phyloP scores from a whole-genome alignment of 2,113 vertebrate genomes.

The Trichechus manatus region DNA sequence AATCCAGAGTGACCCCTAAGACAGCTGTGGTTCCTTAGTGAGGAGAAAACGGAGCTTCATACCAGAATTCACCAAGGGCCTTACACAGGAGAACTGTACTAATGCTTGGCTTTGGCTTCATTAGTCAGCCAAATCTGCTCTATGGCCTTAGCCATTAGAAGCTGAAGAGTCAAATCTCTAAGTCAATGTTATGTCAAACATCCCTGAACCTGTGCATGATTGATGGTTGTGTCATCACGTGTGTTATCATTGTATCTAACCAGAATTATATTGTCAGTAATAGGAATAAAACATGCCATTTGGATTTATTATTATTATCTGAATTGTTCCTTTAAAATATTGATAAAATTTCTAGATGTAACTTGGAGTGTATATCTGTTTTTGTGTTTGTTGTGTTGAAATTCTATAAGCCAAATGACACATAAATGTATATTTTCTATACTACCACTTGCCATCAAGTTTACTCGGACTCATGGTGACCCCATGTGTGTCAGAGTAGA shows the following conservation, averaged over 20 bases:
- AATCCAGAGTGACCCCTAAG: not conserved
- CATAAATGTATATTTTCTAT: not conserved
- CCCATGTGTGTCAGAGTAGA: no score
- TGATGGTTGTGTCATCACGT: not conserved
- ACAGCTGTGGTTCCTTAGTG: not conserved
- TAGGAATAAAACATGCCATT: not conserved
- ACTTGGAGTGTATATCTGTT: not conserved
- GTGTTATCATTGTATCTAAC: not conserved
- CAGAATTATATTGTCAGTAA: slow-evolving; percentile 36
- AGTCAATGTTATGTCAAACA: not conserved
- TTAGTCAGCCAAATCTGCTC: slow-evolving; percentile 31
- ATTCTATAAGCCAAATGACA: not conserved
- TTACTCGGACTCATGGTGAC: no score
- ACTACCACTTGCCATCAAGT: not conserved
- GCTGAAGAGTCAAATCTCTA: not conserved
- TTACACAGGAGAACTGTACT: not conserved
- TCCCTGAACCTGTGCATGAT: not conserved
- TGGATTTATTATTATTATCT: slow-evolving; percentile 13
- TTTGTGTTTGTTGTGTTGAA: not conserved
- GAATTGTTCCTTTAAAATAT: slow-evolving; percentile 35
- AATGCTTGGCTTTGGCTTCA: not conserved
- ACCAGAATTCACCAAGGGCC: not conserved
- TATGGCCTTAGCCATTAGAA: not conserved
- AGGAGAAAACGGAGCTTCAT: not conserved
- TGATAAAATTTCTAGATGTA: not conserved